phyloP scores from a whole-genome alignment of 1,140 invertebrate genomes.

The Drosophila pandora region DNA sequence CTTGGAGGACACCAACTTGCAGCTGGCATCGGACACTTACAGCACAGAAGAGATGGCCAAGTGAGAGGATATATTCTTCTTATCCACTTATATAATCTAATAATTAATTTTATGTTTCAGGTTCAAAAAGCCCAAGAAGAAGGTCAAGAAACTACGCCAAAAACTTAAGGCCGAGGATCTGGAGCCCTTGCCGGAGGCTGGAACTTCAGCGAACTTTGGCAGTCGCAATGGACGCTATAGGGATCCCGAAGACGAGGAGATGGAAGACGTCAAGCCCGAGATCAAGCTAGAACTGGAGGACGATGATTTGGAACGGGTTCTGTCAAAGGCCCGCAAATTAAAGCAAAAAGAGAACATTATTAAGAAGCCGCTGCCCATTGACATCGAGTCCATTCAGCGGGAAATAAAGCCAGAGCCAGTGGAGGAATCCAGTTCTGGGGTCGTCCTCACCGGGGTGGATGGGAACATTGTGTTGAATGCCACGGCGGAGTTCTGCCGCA shows the following conservation, averaged over 20 bases:
- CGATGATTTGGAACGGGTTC: constrained; percentile 89
- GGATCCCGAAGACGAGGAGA: constrained; percentile 77
- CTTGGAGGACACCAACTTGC: constrained; percentile 87
- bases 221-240: constrained; percentile 84
- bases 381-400: constrained; percentile 82
- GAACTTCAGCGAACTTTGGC: constrained; percentile 84
- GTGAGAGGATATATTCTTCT: constrained; percentile 48
- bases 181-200: constrained; percentile 66
- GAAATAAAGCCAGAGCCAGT: constrained; percentile 84
- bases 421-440: constrained; percentile 57
- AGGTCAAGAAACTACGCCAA: constrained; percentile 86
- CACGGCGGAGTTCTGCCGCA: constrained; percentile 98
- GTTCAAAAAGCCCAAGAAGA: constrained; percentile 98
- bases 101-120: constrained; percentile 67
- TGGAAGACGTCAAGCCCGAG: constrained; percentile 84
- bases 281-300: constrained; percentile 88
- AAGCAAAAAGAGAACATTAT: constrained; percentile 86
- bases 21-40: constrained; percentile 94
- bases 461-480: constrained; percentile 94
- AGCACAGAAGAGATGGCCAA: constrained; percentile 91
- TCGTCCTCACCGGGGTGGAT: constrained; percentile 42
- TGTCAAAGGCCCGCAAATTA: constrained; percentile 90
- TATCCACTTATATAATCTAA: not conserved
- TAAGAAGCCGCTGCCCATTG: constrained; percentile 80
- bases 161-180: constrained; percentile 87